Conservation (phyloP, 2,888 invertebrate species). For the Trichogramma evanescens region DNA sequence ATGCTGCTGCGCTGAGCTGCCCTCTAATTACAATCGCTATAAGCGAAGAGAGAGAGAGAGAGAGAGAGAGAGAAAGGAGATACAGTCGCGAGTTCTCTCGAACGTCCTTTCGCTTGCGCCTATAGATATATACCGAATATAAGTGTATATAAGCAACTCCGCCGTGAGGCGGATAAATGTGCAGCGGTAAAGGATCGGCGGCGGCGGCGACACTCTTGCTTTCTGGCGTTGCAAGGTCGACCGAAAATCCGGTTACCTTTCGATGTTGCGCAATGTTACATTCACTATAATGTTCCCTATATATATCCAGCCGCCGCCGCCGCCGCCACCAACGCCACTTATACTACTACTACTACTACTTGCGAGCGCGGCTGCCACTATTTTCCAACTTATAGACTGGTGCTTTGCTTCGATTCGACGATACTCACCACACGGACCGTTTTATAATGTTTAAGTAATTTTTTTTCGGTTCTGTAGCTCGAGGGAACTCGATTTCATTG, state of each 20-base stretch:
- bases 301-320: too few relatives aligned
- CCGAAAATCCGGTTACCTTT: conserved; percentile 40
- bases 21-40: neutral
- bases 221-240: conserved; percentile 33
- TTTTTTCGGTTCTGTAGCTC: neutral
- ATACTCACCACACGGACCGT: conserved; percentile 1
- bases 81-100: neutral
- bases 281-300: neutral
- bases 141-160: too few relatives aligned
- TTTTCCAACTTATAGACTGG: neutral
- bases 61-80: too few relatives aligned
- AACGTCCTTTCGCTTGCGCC: neutral
- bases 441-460: conserved; percentile 3
- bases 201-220: neutral
- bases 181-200: neutral
- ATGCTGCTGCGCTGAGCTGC: neutral
- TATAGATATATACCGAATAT: neutral
- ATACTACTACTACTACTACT: too few relatives aligned
- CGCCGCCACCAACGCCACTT: too few relatives aligned
- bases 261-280: conserved; percentile 21
- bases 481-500: too few relatives aligned
- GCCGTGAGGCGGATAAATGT: too few relatives aligned
- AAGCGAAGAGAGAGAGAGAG: too few relatives aligned
- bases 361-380: neutral
- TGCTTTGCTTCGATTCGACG: conserved; percentile 12